Evolutionary conservation across 1,140 invertebrate genomes (phyloP).

Genomic region (Drosophila prosaltans): DNA sequence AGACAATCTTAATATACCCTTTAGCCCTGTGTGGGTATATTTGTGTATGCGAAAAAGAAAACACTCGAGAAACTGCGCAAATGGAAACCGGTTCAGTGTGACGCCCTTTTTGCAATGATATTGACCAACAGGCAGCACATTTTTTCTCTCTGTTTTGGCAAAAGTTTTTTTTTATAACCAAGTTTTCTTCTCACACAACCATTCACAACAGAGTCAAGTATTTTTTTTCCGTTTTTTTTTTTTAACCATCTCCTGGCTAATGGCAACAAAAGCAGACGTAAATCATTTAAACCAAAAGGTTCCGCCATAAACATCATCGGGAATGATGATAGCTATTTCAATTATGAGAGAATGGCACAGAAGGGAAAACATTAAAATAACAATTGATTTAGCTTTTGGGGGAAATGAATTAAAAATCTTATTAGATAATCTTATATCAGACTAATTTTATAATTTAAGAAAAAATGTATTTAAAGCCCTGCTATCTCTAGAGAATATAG

Average conservation of each 20-base stretch:
- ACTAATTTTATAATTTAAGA: no score
- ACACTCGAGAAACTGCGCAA: slow-evolving; percentile 57
- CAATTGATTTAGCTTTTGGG: no score
- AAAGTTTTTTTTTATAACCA: no score
- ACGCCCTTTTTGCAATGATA: slow-evolving; percentile 36
- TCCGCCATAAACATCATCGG: slow-evolving; percentile 37
- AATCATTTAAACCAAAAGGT: slow-evolving; percentile 69
- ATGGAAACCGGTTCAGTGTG: slow-evolving; percentile 59
- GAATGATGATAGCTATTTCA: slow-evolving; percentile 51
- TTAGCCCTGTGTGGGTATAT: no score
- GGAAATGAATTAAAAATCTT: no score
- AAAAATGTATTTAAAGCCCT: no score
- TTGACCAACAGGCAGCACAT: slow-evolving; percentile 32
- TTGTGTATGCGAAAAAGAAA: slow-evolving; percentile 26
- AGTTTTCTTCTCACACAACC: no score
- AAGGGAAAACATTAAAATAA: background rate
- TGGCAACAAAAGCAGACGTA: slow-evolving; percentile 52
- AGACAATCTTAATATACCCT: background rate
- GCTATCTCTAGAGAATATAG: no score
- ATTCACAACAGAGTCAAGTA: no score
- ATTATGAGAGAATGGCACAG: slow-evolving; percentile 68
- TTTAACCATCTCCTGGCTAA: slow-evolving; percentile 29
- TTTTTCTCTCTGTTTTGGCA: no score
- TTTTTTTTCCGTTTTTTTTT: background rate
- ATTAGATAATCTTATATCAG: no score